These are phyloP conservation scores for Mobula hypostoma DNA, from an alignment of 2,113 vertebrate species.

Conservation along the genomic window DNA sequence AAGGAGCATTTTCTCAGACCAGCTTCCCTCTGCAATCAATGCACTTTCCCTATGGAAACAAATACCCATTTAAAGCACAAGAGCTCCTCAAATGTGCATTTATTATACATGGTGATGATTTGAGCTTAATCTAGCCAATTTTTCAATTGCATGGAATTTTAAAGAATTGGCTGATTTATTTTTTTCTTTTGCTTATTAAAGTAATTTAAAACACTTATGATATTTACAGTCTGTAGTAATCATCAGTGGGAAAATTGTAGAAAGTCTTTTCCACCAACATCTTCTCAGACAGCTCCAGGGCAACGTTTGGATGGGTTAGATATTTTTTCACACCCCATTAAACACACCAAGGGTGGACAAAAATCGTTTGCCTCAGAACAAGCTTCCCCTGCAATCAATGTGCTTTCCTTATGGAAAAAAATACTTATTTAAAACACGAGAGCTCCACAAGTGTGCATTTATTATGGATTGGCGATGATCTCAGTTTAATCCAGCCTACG, in stretches of 20 bases:
- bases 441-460: no score
- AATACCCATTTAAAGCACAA: background rate
- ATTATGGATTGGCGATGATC: no score
- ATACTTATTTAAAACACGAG: no score
- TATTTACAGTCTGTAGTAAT: background rate
- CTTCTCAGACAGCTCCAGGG: no score
- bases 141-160: background rate
- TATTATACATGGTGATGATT: background rate
- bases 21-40: background rate
- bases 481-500: no score
- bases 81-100: background rate
- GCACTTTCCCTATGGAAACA: background rate
- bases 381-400: no score
- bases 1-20: background rate
- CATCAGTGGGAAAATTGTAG: background rate
- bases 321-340: no score
- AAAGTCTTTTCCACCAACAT: background rate
- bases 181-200: background rate
- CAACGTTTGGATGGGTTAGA: no score
- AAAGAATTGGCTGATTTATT: background rate
- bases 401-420: no score
- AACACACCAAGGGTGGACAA: no score
- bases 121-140: background rate
- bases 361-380: no score
- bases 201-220: background rate